Conservation (phyloP, 2,113 vertebrate genomes). For the Daphoenositta chrysoptera region DNA sequence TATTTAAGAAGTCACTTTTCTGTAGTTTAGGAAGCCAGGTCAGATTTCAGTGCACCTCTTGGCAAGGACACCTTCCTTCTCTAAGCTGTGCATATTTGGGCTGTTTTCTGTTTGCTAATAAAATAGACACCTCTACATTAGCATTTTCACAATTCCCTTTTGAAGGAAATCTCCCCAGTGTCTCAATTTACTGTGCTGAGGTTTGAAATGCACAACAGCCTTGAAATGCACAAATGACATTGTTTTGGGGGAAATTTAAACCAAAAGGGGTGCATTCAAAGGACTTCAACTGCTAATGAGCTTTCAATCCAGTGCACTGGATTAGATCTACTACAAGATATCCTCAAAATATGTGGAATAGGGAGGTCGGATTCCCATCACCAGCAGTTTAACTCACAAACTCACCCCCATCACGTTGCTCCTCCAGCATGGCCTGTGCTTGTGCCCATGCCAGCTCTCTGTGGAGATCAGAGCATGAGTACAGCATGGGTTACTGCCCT, state of each 20-base stretch:
- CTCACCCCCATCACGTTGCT: neutral
- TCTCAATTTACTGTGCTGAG: neutral
- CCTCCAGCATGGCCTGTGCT: neutral
- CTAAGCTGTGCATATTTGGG: neutral
- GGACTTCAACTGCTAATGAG: neutral
- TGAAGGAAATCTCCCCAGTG: neutral
- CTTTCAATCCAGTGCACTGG: neutral
- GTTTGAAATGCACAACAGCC: neutral
- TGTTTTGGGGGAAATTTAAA: neutral
- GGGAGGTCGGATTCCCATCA: neutral
- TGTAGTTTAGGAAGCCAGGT: neutral
- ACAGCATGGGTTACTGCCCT: neutral
- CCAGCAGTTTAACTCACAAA: neutral
- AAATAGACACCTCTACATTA: neutral
- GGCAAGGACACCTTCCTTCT: neutral
- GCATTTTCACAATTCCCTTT: neutral
- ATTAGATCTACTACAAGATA: neutral
- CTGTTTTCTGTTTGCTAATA: neutral
- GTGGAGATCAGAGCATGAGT: neutral
- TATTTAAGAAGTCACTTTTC: neutral
- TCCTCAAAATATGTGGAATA: accelerated
- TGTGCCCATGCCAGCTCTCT: neutral
- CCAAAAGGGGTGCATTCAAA: neutral
- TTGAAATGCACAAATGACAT: neutral
- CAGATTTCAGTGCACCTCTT: neutral